Evolutionary conservation across 2,113 vertebrate genomes (phyloP).

Genomic region (Ophiodon elongatus): DNA sequence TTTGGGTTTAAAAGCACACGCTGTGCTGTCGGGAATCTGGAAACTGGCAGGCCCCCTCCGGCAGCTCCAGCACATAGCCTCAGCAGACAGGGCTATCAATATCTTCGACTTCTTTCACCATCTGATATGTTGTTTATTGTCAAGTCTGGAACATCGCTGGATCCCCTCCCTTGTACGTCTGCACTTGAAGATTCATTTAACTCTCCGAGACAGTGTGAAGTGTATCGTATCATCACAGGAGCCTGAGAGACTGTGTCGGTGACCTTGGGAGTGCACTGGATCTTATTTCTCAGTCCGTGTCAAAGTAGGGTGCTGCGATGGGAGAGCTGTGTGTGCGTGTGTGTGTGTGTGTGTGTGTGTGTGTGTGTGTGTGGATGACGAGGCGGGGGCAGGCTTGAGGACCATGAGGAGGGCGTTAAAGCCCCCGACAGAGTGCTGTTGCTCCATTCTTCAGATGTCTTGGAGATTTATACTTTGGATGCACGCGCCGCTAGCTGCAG

Average conservation of each 20-base stretch:
- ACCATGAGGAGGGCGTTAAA: slow-evolving; percentile 39
- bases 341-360: background rate
- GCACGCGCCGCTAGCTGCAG: slow-evolving; percentile 49
- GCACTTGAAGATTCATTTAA: slow-evolving; percentile 76
- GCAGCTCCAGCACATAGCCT: slow-evolving; percentile 39
- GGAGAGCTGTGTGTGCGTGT: background rate
- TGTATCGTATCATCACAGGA: slow-evolving; percentile 71
- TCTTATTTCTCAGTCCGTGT: slow-evolving; percentile 72
- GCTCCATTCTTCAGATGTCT: slow-evolving; percentile 67
- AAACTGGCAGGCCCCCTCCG: slow-evolving; percentile 1
- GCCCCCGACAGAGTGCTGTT: slow-evolving; percentile 42
- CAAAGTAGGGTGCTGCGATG: slow-evolving; percentile 44
- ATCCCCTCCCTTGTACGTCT: slow-evolving; percentile 62
- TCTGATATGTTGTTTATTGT: slow-evolving; percentile 82
- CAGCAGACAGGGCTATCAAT: slow-evolving; percentile 75
- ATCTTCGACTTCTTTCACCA: slow-evolving; percentile 75
- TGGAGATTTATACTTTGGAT: slow-evolving; percentile 69
- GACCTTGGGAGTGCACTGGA: slow-evolving; percentile 77
- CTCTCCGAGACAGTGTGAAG: slow-evolving; percentile 65
- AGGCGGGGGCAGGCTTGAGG: slow-evolving; percentile 15
- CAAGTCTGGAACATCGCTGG: slow-evolving; percentile 62
- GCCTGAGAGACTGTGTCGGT: slow-evolving; percentile 67
- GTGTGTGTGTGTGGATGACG: background rate
- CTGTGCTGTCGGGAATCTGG: slow-evolving; percentile 36
- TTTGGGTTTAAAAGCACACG: slow-evolving; percentile 29